These are phyloP conservation scores for Sanderia malayensis DNA, from an alignment of 30 jellyfish, hydroid and myxozoan species.

Conservation along the genomic window DNA sequence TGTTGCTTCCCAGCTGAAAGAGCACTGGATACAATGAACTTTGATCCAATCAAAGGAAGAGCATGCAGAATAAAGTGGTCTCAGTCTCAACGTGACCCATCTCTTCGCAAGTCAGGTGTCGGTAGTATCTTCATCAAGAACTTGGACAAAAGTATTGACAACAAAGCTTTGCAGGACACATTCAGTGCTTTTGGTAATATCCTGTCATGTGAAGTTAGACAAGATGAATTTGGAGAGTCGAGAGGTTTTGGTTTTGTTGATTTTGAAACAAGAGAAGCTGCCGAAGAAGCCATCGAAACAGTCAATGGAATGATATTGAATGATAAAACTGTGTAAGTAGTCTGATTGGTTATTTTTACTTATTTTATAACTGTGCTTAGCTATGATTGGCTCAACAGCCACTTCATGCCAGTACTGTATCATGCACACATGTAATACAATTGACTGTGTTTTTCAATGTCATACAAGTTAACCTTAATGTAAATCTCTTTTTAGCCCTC, in stretches of 20 bases:
- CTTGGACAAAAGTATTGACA: constrained; percentile 92
- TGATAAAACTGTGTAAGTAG: constrained; percentile 97
- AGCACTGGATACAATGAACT: constrained; percentile 97
- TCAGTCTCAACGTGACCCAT: constrained; percentile 97
- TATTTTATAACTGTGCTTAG: no score
- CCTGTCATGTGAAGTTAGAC: constrained; percentile 92
- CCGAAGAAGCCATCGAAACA: constrained; percentile 89
- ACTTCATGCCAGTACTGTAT: no score
- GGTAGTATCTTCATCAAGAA: constrained; percentile 98
- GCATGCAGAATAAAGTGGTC: constrained; percentile 99
- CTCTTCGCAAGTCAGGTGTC: constrained; percentile 97
- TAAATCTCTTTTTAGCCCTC: no score
- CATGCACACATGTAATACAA: no score
- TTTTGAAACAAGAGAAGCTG: constrained; percentile 98
- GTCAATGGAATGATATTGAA: constrained; percentile 98
- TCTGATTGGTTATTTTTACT: no score
- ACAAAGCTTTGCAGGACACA: constrained; percentile 96
- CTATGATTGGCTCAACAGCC: no score
- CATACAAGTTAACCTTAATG: no score
- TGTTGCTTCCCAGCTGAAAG: constrained; percentile 98
- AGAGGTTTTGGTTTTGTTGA: constrained; percentile 99
- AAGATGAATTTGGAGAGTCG: constrained; percentile 80
- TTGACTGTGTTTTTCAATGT: no score
- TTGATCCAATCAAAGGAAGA: constrained; percentile 94
- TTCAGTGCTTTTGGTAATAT: constrained; percentile 98